Evolutionary conservation across 2,113 vertebrate species (phyloP).

Genomic region (Mionectes macconnelli): DNA sequence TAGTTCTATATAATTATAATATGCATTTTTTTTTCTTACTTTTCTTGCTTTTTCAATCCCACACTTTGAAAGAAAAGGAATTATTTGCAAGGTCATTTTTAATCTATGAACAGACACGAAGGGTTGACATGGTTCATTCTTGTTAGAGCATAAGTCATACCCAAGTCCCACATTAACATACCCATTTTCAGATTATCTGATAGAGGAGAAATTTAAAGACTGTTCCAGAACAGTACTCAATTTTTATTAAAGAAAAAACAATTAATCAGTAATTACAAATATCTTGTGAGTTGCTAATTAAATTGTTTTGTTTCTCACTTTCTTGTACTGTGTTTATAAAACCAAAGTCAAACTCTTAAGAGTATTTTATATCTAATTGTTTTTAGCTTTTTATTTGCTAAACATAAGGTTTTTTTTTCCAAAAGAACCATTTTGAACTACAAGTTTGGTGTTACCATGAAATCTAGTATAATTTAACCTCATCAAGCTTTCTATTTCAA

Average conservation of each 20-base stretch:
- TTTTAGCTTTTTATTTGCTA: conserved; percentile 18
- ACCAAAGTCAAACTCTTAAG: conserved; percentile 3
- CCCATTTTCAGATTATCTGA: background rate
- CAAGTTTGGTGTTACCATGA: background rate
- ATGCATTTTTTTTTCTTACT: background rate
- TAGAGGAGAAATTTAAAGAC: background rate
- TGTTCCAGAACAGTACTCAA: background rate
- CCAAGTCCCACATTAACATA: background rate
- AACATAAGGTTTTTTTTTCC: background rate
- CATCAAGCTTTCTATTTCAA: background rate
- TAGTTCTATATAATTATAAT: background rate
- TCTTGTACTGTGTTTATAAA: conserved; percentile 31
- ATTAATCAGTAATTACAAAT: background rate
- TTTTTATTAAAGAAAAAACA: background rate
- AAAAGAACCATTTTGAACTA: background rate
- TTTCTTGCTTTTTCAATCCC: background rate
- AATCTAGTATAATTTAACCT: background rate
- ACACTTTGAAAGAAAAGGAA: background rate
- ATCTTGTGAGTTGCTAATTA: conserved; percentile 8
- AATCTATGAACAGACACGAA: background rate
- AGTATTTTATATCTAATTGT: conserved; percentile 6
- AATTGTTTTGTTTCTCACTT: background rate
- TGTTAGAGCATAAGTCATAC: background rate
- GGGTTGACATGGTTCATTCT: background rate
- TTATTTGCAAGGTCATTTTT: background rate